A percentile compares a stretch with the other conserved stretches of the same genome.
Evolutionary conservation across 2,113 vertebrate species (phyloP).

Genomic region (Sula dactylatra): DNA sequence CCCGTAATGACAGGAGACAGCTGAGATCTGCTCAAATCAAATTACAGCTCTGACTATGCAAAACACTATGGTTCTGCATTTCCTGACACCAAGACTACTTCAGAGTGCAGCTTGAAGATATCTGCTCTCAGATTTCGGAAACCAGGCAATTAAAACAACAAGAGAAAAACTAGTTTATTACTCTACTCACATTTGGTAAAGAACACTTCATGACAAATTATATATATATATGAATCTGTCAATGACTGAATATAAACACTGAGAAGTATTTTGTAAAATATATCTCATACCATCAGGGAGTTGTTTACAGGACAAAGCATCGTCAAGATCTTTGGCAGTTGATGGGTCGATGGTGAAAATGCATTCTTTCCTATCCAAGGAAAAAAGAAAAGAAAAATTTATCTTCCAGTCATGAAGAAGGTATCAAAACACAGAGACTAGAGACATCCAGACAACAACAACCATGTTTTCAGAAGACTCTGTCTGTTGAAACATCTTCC

Average conservation of each 20-base stretch:
- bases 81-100: not conserved
- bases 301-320: conserved; percentile 84
- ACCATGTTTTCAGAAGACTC: not conserved
- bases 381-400: conserved; percentile 65
- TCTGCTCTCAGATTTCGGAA: not conserved
- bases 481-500: not conserved
- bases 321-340: conserved; percentile 86
- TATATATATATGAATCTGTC: not conserved
- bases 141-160: conserved; percentile 46
- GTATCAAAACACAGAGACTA: not conserved
- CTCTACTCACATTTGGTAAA: conserved; percentile 3
- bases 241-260: conserved; percentile 15
- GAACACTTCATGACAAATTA: not conserved
- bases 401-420: conserved; percentile 14
- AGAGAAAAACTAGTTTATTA: not conserved
- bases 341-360: conserved; percentile 89
- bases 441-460: not conserved
- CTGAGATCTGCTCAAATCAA: conserved; percentile 45
- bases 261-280: not conserved
- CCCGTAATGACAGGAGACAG: conserved; percentile 7
- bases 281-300: conserved; percentile 82
- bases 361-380: conserved; percentile 83
- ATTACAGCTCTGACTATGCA: conserved; percentile 33
- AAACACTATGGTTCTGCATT: not conserved
- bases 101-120: not conserved